phyloP scores from a whole-genome alignment of 2,113 vertebrate species.

The Ammodramus savannarum region DNA sequence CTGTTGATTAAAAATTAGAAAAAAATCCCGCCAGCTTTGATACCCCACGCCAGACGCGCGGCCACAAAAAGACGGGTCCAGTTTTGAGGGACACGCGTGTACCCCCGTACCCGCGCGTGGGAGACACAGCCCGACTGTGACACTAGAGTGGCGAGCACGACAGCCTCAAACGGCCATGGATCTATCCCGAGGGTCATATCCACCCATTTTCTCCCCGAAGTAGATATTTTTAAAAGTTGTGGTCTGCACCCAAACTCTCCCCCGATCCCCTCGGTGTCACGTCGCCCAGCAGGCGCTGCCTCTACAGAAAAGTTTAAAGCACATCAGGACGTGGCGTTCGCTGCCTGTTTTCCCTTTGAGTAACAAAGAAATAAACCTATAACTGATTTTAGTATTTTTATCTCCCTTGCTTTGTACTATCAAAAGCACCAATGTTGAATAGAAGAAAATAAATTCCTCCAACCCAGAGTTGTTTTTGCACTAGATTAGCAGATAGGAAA shows the following conservation, averaged over 20 bases:
- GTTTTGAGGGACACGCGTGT: not conserved
- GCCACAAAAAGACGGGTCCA: not conserved
- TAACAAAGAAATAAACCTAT: slow-evolving; percentile 38
- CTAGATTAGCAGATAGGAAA: slow-evolving; percentile 87
- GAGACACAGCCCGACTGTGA: not conserved
- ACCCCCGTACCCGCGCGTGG: not conserved
- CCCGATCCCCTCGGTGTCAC: not conserved
- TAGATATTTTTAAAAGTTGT: not conserved
- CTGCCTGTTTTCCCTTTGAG: not conserved
- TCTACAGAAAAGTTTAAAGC: not conserved
- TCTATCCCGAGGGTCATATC: not conserved
- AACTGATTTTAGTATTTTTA: slow-evolving; percentile 15
- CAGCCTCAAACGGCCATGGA: not conserved
- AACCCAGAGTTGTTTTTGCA: slow-evolving; percentile 75
- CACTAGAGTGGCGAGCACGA: not conserved
- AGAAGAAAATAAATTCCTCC: slow-evolving; percentile 72
- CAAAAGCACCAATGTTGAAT: slow-evolving; percentile 58
- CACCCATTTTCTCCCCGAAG: not conserved
- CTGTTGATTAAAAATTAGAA: slow-evolving; percentile 79
- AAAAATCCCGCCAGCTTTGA: slow-evolving; percentile 63
- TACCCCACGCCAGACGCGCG: not conserved
- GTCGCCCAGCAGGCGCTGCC: not conserved
- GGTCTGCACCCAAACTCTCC: not conserved
- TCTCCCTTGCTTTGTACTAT: not conserved
- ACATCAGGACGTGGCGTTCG: not conserved